Percentiles rank a stretch among this genome's conserved stretches.
phyloP scores from a whole-genome alignment of 2,113 vertebrate genomes.

The Rhizomys pruinosus region DNA sequence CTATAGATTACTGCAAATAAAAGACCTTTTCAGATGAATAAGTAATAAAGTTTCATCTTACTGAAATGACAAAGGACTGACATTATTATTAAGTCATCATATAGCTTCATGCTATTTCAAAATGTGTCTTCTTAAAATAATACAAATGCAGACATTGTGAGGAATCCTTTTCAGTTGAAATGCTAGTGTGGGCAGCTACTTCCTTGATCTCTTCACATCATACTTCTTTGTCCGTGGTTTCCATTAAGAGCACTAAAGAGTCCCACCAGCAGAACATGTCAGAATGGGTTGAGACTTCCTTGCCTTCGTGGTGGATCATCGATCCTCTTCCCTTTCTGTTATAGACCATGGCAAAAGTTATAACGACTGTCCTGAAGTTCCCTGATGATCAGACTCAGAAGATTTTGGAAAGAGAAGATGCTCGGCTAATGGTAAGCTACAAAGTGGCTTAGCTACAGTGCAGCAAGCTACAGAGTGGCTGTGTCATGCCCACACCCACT shows the following conservation, averaged over 20 bases:
- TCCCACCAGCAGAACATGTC: slow-evolving; percentile 54
- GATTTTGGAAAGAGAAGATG: slow-evolving; percentile 96
- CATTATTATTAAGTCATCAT: slow-evolving; percentile 21
- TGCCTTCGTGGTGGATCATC: background rate
- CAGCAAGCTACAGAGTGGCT: background rate
- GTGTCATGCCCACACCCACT: background rate
- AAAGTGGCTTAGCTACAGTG: too few relatives aligned
- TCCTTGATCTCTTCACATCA: slow-evolving; percentile 67
- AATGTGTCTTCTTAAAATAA: slow-evolving; percentile 49
- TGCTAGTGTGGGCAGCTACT: slow-evolving; percentile 29
- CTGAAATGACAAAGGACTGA: slow-evolving; percentile 26
- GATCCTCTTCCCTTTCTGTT: slow-evolving; percentile 38
- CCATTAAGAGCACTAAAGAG: slow-evolving; percentile 70
- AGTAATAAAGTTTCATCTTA: slow-evolving; percentile 54
- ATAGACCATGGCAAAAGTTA: slow-evolving; percentile 99
- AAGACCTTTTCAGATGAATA: slow-evolving; percentile 53
- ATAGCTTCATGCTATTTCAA: slow-evolving; percentile 46
- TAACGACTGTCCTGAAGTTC: slow-evolving; percentile 97
- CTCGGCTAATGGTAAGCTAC: slow-evolving; percentile 90
- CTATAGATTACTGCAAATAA: slow-evolving; percentile 64
- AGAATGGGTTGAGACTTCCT: background rate
- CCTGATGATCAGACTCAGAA: slow-evolving; percentile 95
- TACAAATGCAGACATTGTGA: slow-evolving; percentile 39
- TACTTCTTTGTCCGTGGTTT: slow-evolving; percentile 74
- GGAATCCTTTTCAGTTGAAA: slow-evolving; percentile 55